A percentile compares a stretch with the other conserved stretches of the same genome.
These are phyloP conservation scores for Rhinatrema bivittatum DNA, from an alignment of 2,797 vertebrate genomes.

Conservation along the genomic window DNA sequence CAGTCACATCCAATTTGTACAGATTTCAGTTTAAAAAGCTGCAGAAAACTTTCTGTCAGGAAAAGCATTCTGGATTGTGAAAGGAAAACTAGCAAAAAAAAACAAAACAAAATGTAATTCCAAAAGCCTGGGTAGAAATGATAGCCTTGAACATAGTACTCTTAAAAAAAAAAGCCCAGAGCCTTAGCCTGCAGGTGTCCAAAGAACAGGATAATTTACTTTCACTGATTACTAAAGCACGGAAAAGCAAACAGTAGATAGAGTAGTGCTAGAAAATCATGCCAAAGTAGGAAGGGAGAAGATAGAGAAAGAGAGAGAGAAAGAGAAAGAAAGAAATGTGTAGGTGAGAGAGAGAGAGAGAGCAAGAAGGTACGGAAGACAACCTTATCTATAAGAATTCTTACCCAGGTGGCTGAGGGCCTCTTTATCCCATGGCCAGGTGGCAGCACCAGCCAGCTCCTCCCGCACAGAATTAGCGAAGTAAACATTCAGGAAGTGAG, in stretches of 20 bases:
- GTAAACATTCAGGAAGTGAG: slow-evolving; percentile 86
- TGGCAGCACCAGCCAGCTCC: slow-evolving; percentile 87
- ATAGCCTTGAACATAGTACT: slow-evolving; percentile 24
- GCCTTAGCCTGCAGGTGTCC: slow-evolving; percentile 36
- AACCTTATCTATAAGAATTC: no score
- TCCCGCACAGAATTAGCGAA: slow-evolving; percentile 88
- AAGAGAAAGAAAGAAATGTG: neutral
- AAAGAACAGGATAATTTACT: no score
- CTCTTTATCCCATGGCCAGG: slow-evolving; percentile 97
- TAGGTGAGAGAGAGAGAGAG: neutral
- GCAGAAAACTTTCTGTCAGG: slow-evolving; percentile 12
- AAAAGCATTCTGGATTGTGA: neutral
- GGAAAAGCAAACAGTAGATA: slow-evolving; percentile 15
- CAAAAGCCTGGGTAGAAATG: slow-evolving; percentile 25
- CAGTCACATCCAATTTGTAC: slow-evolving; percentile 10
- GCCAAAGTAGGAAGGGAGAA: slow-evolving; percentile 12
- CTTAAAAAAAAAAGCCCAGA: slow-evolving; percentile 43
- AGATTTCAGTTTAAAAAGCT: slow-evolving; percentile 14
- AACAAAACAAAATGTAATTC: no score
- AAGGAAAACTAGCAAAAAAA: neutral
- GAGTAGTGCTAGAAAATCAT: slow-evolving; percentile 17
- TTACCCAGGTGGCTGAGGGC: slow-evolving; percentile 84
- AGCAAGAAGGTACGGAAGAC: slow-evolving; percentile 11
- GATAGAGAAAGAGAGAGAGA: slow-evolving; percentile 6
- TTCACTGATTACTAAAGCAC: no score